Evolutionary conservation across 1,140 invertebrate genomes (phyloP).

Genomic region (Cardiocondyla obscurior): DNA sequence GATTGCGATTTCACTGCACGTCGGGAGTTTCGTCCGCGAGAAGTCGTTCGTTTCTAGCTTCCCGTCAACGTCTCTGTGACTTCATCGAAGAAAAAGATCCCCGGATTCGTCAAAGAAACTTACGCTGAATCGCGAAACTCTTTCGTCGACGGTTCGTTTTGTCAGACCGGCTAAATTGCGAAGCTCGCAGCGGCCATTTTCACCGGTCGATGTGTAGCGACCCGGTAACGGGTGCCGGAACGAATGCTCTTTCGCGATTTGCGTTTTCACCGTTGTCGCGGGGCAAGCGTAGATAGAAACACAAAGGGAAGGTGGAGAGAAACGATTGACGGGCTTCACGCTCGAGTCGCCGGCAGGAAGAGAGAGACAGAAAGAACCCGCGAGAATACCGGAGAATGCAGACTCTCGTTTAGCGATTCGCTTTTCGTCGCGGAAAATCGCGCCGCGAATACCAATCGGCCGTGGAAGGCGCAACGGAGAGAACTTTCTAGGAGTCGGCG

Average conservation of each 20-base stretch:
- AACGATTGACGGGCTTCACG: not conserved
- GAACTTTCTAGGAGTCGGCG: conserved; percentile 66
- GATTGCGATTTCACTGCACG: too few relatives aligned
- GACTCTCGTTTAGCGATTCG: not conserved
- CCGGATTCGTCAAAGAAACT: too few relatives aligned
- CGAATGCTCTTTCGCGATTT: conserved; percentile 24
- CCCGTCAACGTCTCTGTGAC: too few relatives aligned
- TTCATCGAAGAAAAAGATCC: too few relatives aligned
- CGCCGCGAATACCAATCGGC: not conserved
- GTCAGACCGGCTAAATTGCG: conserved; percentile 8
- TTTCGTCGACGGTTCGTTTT: conserved; percentile 21
- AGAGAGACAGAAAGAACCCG: not conserved
- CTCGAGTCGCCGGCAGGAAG: not conserved
- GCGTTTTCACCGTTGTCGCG: conserved; percentile 23
- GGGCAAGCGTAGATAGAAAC: not conserved
- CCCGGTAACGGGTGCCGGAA: not conserved
- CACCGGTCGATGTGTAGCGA: conserved; percentile 41
- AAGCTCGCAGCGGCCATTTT: conserved; percentile 41
- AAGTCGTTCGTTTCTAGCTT: not conserved
- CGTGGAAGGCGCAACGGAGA: not conserved
- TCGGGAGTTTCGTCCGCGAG: not conserved
- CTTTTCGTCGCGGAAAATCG: conserved; percentile 6
- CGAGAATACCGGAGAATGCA: conserved; percentile 3
- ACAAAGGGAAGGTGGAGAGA: not conserved
- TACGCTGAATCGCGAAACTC: too few relatives aligned